Percentiles rank a stretch among this genome's conserved stretches.
Conservation (phyloP, 2,797 vertebrate species). For the Megaceryle alcyon region DNA sequence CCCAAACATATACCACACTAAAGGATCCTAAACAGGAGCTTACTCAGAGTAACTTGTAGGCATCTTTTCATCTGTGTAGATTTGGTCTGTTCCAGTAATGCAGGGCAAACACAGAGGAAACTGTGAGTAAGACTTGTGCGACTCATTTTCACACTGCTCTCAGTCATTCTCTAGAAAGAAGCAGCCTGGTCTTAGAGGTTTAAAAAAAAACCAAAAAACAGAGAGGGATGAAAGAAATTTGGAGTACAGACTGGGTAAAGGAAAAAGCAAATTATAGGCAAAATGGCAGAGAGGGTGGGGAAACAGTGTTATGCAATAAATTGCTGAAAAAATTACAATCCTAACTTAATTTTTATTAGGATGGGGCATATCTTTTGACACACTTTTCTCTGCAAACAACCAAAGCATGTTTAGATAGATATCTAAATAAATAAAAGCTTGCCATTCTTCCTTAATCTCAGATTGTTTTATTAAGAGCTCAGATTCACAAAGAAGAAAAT, state of each 20-base stretch:
- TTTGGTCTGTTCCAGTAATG: constrained; percentile 34
- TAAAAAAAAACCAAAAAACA: not conserved
- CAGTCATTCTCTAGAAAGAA: constrained; percentile 21
- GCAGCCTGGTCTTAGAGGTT: not conserved
- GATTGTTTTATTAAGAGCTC: constrained; percentile 46
- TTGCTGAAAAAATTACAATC: not conserved
- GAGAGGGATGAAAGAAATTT: not conserved
- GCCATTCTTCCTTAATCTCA: constrained; percentile 12
- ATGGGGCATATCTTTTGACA: not conserved
- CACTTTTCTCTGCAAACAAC: not conserved
- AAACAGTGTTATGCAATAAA: not conserved
- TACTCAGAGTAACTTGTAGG: not conserved
- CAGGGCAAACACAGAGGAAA: constrained; percentile 46
- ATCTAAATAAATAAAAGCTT: constrained; percentile 31
- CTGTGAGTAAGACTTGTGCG: not conserved
- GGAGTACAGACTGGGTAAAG: not conserved
- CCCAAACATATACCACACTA: not conserved
- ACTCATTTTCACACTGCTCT: constrained; percentile 35
- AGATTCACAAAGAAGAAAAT: constrained; percentile 45
- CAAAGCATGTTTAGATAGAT: not conserved
- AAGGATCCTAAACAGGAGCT: constrained; percentile 6
- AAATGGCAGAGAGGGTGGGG: not conserved
- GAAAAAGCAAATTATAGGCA: not conserved
- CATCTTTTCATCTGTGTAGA: constrained; percentile 15
- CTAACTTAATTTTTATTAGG: not conserved